A percentile compares a stretch with the other conserved stretches of the same genome.
Conservation (phyloP, 2,797 vertebrate genomes). For the Falco peregrinus region DNA sequence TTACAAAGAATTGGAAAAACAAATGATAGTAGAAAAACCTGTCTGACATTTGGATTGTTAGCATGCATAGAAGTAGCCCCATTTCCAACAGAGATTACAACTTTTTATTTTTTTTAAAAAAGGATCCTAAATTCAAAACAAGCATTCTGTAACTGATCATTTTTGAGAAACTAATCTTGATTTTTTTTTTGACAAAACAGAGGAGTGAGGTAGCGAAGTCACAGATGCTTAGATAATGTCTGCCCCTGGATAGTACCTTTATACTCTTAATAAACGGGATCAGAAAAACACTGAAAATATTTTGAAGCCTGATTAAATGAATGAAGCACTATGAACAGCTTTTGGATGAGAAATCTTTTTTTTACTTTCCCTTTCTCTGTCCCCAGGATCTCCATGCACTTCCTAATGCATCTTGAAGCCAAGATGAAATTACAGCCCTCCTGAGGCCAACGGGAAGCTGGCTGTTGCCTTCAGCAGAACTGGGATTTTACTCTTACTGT, state of each 20-base stretch:
- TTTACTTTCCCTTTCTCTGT: background rate
- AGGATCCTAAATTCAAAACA: background rate
- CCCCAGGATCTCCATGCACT: background rate
- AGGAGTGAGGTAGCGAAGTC: background rate
- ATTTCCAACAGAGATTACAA: background rate
- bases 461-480: background rate
- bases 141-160: background rate
- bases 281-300: background rate
- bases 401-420: background rate
- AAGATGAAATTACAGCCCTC: conserved; percentile 16
- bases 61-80: background rate
- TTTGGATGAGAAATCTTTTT: background rate
- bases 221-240: background rate
- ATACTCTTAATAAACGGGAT: background rate
- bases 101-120: background rate
- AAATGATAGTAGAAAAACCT: background rate
- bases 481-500: background rate
- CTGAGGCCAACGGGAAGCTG: background rate
- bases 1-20: background rate
- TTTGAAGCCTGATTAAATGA: background rate
- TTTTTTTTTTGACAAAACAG: background rate
- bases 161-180: background rate
- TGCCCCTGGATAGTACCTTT: background rate
- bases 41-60: background rate
- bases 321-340: background rate